Base-by-base conservation (phyloP, 2,113 vertebrate species). In the Bubo blakistoni region DNA sequence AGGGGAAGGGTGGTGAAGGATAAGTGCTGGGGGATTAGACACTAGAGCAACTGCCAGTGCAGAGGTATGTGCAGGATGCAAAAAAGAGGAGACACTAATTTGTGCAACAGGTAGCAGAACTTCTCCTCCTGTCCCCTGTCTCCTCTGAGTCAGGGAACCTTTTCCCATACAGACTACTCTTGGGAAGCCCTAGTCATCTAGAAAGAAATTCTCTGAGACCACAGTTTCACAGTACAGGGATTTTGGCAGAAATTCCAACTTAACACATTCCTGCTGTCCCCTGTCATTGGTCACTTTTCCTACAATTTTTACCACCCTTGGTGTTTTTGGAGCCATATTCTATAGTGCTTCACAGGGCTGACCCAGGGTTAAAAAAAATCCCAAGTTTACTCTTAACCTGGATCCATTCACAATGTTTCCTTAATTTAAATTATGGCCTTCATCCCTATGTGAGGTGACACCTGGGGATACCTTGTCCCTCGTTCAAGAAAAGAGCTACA, bases 281-380 rank as follows among this genome's bases (percentile, higher is more conserved):
- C 22, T 54, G 46, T 17, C 26, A 42, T 17, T 69, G 16, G 26
- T 51, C 42, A 44, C 17, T 62, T 73, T 61, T 69, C 18, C 22
- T 80, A 30, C 36, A 25, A 29, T 26, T 90, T 85, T 57, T 59
- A 42, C 20, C 18, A 44, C 19, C 4, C 14, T 14, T 77, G 30
- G 7, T 65, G 34, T 4, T 54, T 71, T 36, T 1, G 52, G 15
- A 38, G 21, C 21, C 11, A 21, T 71, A 54, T 54, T 66, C 40
- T 59, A 2, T 11, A 42, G 26, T 0, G 0, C 13, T 5, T 34
- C 16, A 61, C 32, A 38, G 22, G 10, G 16, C 22, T 82, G 52
- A 61, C 26, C 9, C 7, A 61, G 52, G 16, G 61, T 72, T 66
- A 21, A 47, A 54, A 66, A 66, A 36, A 12, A 59, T 6, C 13